Percentiles rank a stretch among this genome's conserved stretches.
Evolutionary conservation across 2,113 vertebrate genomes (phyloP).

Genomic region (Prinia subflava): DNA sequence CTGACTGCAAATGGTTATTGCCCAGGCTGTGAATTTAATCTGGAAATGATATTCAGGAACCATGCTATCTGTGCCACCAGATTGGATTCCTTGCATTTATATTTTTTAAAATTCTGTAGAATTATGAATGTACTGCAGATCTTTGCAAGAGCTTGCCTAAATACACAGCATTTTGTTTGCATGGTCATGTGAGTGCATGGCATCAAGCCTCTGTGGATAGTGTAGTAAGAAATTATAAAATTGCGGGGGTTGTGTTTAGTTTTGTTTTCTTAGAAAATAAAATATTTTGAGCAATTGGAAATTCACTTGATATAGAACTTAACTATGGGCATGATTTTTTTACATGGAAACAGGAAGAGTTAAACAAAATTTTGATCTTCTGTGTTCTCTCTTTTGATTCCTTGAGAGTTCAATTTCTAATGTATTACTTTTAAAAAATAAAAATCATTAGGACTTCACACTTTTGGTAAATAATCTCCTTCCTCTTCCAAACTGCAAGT

Average conservation of each 20-base stretch:
- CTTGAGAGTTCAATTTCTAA: background rate
- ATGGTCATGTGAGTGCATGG: background rate
- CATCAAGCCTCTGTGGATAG: background rate
- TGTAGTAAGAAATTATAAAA: background rate
- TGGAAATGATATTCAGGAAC: background rate
- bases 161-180: background rate
- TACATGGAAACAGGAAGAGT: background rate
- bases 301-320: background rate
- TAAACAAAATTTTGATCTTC: background rate
- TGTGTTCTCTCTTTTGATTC: background rate
- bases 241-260: rapidly evolving
- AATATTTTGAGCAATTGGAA: background rate
- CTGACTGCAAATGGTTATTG: background rate
- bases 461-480: background rate
- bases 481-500: background rate
- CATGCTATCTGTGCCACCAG: background rate
- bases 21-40: background rate
- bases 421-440: background rate
- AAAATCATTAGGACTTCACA: background rate
- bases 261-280: background rate
- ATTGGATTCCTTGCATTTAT: background rate
- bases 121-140: background rate
- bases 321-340: background rate
- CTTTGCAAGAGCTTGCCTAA: background rate
- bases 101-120: background rate